Conservation (phyloP, 1,140 invertebrate species). For the Temnothorax nylanderi region DNA sequence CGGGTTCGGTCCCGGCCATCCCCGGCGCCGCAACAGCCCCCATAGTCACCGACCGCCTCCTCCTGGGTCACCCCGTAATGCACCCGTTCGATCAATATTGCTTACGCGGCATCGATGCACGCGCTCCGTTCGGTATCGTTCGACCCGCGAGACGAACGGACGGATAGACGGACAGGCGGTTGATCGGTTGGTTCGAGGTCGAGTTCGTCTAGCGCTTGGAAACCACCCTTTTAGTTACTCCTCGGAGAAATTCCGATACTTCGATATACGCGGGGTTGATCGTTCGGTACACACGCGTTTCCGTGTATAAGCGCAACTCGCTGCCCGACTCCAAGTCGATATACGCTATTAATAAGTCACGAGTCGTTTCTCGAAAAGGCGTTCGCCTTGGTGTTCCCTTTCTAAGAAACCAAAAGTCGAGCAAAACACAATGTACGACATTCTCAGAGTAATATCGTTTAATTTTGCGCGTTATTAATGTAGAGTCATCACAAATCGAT, state of each 20-base stretch:
- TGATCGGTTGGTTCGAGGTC: slow-evolving; percentile 21
- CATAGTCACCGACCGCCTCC: slow-evolving; percentile 66
- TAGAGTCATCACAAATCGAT: neutral
- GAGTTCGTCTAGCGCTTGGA: slow-evolving; percentile 19
- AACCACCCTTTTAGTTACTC: slow-evolving; percentile 39
- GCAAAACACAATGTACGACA: neutral
- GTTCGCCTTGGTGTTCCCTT: neutral
- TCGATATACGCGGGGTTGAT: slow-evolving; percentile 34
- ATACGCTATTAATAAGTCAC: slow-evolving; percentile 49
- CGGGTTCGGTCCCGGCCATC: slow-evolving; percentile 63
- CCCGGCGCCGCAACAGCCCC: slow-evolving; percentile 72
- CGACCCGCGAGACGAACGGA: slow-evolving; percentile 55
- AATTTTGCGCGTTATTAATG: neutral
- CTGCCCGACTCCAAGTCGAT: slow-evolving; percentile 1
- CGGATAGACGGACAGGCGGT: neutral
- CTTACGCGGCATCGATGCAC: slow-evolving; percentile 74
- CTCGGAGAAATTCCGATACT: slow-evolving; percentile 60
- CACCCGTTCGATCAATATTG: slow-evolving; percentile 79
- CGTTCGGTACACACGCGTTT: slow-evolving; percentile 33
- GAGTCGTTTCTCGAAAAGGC: slow-evolving; percentile 12
- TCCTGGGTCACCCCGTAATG: slow-evolving; percentile 73
- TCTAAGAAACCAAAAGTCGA: neutral
- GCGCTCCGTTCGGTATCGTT: slow-evolving; percentile 66
- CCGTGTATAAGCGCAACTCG: slow-evolving; percentile 18
- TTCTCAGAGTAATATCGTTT: neutral